phyloP scores from a whole-genome alignment of 2,797 vertebrate genomes.

The Ceryle rudis region DNA sequence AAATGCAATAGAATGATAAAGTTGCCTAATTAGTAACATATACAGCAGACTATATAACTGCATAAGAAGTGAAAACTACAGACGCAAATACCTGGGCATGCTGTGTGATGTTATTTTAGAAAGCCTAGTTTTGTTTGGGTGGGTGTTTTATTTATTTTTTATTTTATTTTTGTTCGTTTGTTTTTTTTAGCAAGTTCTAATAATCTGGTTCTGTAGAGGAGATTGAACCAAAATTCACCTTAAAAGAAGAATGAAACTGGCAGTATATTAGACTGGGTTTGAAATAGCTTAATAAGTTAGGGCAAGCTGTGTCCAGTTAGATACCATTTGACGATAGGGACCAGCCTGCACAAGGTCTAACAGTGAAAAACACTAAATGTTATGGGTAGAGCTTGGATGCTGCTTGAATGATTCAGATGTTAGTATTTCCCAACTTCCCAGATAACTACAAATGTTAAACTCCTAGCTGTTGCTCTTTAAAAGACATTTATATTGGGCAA shows the following conservation, averaged over 20 bases:
- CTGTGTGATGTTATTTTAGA: neutral
- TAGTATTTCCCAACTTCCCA: neutral
- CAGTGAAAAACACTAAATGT: neutral
- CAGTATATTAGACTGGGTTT: neutral
- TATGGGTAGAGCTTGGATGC: neutral
- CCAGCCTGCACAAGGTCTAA: neutral
- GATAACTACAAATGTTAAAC: neutral
- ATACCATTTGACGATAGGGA: neutral
- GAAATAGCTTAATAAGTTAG: neutral
- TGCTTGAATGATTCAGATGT: neutral
- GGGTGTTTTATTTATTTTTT: too few species aligned
- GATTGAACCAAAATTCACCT: neutral
- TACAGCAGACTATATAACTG: neutral
- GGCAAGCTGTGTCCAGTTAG: neutral
- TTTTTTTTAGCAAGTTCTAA: neutral
- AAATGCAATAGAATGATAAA: neutral
- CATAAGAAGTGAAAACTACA: neutral
- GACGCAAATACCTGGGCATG: neutral
- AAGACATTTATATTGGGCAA: conserved; percentile 1
- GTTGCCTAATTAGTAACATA: neutral
- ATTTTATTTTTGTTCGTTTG: too few species aligned
- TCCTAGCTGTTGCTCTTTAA: neutral
- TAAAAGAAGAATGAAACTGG: neutral
- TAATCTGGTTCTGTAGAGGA: neutral
- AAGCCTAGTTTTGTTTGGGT: neutral